Conservation (phyloP, 2,113 vertebrate species). For the Esox niger region DNA sequence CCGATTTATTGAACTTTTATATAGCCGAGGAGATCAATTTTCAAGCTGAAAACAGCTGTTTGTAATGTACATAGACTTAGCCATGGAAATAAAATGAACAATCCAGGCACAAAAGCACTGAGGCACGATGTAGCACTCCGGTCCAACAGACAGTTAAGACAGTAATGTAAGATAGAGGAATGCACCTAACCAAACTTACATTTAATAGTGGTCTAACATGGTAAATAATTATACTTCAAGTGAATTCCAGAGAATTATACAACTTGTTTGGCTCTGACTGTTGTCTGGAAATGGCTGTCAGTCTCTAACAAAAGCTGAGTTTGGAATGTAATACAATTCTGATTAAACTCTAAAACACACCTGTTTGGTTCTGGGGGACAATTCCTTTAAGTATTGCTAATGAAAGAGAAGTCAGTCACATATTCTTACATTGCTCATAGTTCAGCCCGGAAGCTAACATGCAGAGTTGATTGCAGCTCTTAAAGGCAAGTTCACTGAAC, state of each 20-base stretch:
- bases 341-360: conserved; percentile 39
- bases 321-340: conserved; percentile 32
- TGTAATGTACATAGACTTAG: not conserved
- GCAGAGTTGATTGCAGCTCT: conserved; percentile 8
- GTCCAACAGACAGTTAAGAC: not conserved
- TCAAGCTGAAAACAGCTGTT: not conserved
- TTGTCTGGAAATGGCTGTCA: not conserved
- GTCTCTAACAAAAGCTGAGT: conserved; percentile 21
- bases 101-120: not conserved
- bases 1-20: not conserved
- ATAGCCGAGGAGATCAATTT: not conserved
- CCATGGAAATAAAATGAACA: not conserved
- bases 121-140: not conserved
- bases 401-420: conserved; percentile 36
- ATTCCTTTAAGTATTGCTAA: conserved; percentile 32
- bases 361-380: conserved; percentile 25
- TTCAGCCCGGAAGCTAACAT: conserved; percentile 13
- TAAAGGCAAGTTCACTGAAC: conserved; percentile 45
- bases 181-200: not conserved
- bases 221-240: not conserved
- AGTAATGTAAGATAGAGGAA: not conserved
- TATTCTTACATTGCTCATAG: conserved; percentile 26
- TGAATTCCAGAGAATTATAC: too few species aligned
- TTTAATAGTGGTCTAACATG: not conserved
- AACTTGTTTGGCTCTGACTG: too few species aligned